Percentiles rank a stretch among this genome's conserved stretches.
phyloP scores from a whole-genome alignment of 2,797 vertebrate genomes.

The Microctenopoma lineatum region DNA sequence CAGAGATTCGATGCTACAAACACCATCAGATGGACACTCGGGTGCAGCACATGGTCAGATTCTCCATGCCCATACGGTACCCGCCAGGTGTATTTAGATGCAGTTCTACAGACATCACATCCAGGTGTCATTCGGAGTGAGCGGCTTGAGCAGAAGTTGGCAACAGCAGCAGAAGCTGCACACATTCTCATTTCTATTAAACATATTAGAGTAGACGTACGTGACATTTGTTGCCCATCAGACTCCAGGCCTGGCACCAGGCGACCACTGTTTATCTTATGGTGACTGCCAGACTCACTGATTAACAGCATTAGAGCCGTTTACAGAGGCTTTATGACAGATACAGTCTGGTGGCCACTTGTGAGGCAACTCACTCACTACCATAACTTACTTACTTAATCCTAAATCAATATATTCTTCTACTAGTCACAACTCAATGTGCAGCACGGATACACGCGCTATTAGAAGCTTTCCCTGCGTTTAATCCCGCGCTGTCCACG shows the following conservation, averaged over 20 bases:
- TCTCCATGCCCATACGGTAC: neutral
- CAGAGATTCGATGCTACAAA: neutral
- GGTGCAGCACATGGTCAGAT: slow-evolving; percentile 9
- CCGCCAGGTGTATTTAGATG: neutral
- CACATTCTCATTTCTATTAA: slow-evolving; percentile 53
- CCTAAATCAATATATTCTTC: neutral
- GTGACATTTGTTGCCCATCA: slow-evolving; percentile 27
- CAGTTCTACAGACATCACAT: neutral
- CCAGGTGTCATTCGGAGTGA: slow-evolving; percentile 4
- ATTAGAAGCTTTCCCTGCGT: slow-evolving; percentile 4
- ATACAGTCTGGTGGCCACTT: neutral
- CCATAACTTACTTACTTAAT: neutral
- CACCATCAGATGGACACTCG: slow-evolving; percentile 16
- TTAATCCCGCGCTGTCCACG: slow-evolving; percentile 22
- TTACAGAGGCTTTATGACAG: slow-evolving; percentile 5
- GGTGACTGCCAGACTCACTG: slow-evolving; percentile 52
- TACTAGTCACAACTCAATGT: neutral
- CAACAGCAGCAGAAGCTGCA: slow-evolving; percentile 37
- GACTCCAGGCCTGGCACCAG: slow-evolving; percentile 5
- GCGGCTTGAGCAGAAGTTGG: slow-evolving; percentile 14
- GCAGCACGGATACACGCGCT: neutral
- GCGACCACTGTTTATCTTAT: slow-evolving; percentile 9
- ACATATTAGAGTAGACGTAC: slow-evolving; percentile 45
- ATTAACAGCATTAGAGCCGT: slow-evolving; percentile 31
- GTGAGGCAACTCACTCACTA: neutral